These are phyloP conservation scores for Remorina albescens DNA, from an alignment of 2,797 vertebrate genomes.

Conservation along the genomic window DNA sequence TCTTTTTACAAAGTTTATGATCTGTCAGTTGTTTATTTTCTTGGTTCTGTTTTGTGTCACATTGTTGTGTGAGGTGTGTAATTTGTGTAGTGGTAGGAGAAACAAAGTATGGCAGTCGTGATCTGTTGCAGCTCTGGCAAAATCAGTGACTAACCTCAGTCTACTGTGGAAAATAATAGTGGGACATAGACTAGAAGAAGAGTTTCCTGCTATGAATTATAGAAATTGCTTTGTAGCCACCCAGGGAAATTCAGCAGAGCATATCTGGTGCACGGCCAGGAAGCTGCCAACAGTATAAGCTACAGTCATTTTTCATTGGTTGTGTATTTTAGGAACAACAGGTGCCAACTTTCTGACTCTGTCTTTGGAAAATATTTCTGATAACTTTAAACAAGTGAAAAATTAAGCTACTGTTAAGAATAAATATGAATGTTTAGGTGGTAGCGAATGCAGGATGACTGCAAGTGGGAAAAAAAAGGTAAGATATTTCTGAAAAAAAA, in stretches of 20 bases:
- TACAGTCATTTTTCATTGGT: background rate
- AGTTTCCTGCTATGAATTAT: background rate
- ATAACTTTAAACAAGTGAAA: too few species aligned
- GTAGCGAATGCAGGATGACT: too few species aligned
- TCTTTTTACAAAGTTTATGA: background rate
- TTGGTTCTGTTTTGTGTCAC: background rate
- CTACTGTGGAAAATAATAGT: background rate
- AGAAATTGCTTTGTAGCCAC: background rate
- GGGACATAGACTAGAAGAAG: background rate
- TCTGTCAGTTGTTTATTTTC: background rate
- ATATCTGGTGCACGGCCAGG: background rate
- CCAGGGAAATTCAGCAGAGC: background rate
- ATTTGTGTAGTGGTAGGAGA: background rate
- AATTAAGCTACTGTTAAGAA: too few species aligned
- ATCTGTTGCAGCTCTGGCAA: background rate
- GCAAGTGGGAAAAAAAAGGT: too few species aligned
- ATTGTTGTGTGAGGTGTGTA: background rate
- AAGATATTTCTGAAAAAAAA: too few species aligned
- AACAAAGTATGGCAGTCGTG: background rate
- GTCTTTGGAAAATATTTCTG: background rate
- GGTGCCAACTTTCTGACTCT: background rate
- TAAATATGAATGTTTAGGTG: too few species aligned
- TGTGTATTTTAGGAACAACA: background rate
- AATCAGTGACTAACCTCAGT: background rate
- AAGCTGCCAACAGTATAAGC: background rate